Conservation (phyloP, 2,888 invertebrate species). For the Slavum lentiscoides region DNA sequence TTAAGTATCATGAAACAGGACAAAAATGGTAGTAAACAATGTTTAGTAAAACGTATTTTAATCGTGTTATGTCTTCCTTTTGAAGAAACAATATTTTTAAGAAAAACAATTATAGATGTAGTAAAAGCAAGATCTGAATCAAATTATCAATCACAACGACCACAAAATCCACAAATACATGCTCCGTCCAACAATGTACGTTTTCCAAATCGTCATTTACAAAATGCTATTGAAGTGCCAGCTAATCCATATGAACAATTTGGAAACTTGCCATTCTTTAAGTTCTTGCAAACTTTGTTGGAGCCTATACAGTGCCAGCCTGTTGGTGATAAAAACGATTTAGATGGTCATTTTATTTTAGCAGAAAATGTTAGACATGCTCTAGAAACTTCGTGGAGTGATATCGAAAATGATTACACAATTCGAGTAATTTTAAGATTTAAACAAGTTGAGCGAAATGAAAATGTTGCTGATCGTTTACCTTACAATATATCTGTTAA, state of each 20-base stretch:
- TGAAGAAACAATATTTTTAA: slow-evolving; percentile 9
- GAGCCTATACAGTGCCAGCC: slow-evolving; percentile 24
- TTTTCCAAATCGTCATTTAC: not conserved
- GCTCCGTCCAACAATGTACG: not conserved
- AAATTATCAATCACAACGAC: not conserved
- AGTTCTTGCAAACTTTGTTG: slow-evolving; percentile 19
- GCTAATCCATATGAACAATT: not conserved
- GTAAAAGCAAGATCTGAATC: slow-evolving; percentile 15
- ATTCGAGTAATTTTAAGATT: slow-evolving; percentile 45
- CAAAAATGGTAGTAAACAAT: slow-evolving; percentile 31
- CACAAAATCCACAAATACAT: not conserved
- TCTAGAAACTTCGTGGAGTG: slow-evolving; percentile 37
- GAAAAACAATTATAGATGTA: slow-evolving; percentile 29
- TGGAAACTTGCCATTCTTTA: slow-evolving; percentile 38
- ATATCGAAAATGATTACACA: slow-evolving; percentile 34
- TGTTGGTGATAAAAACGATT: not conserved
- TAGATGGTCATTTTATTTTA: slow-evolving; percentile 26
- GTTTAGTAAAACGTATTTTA: slow-evolving; percentile 37
- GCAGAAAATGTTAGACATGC: slow-evolving; percentile 33
- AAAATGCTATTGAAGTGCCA: not conserved
- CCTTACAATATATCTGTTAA: slow-evolving; percentile 37
- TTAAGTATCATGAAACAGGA: slow-evolving; percentile 27
- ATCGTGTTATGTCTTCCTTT: not conserved
- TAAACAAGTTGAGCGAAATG: slow-evolving; percentile 8
- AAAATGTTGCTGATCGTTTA: slow-evolving; percentile 38